Base-by-base conservation (phyloP, 64 coral and sea anemone genomes). In the Porites australiensis region DNA sequence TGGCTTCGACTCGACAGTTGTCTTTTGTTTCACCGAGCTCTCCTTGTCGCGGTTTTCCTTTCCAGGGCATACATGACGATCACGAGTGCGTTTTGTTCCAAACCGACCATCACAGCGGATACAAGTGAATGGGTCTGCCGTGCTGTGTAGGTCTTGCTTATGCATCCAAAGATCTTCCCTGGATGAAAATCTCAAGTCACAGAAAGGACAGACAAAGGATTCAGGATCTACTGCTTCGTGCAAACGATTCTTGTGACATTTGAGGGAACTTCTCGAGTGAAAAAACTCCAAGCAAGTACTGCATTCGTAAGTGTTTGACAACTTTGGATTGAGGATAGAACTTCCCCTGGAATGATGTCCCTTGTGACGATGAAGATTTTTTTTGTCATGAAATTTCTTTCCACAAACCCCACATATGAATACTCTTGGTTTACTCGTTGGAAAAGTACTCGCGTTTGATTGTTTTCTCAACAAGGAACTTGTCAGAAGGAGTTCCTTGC, bases 181-280 rank as follows among this genome's bases (percentile, higher is more conserved):
- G 43, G 62, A 58, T 80, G 48, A 76, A 76, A 76, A 76, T 19
- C 15, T 50, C 50, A 6, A 50, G 73, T 76, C 73, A 47, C 73
- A 76, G 15, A 76, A 76, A 8, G 73, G 73, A 19, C 73, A 76
- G 73, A 76, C 46, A 16, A 76, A 50, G 3, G 47, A 37, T 37
- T 0, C 6, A 8, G 46, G 2, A 8, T 76, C 50, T 19, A 51
- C 9, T 50, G 5, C 47, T 3, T 16, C 12, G 73, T 76, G 73
- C 19, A 19, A 16, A 19, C 44, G 73, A 3, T 14, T 15, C 46
- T 76, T 16, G 48, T 76, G 73, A 19, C 4, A 16, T 50, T 13
- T 15, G 15, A 76, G 48, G 50, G 12, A 2, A 51, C 13, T 2
- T 50, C 46, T n/a, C 1, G 6, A 3, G 4, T 49, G 4, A 76